Percentiles rank a stretch among this genome's conserved stretches.
Conservation (phyloP, 1,140 invertebrate genomes). For the Trachymyrmex cornetzi region DNA sequence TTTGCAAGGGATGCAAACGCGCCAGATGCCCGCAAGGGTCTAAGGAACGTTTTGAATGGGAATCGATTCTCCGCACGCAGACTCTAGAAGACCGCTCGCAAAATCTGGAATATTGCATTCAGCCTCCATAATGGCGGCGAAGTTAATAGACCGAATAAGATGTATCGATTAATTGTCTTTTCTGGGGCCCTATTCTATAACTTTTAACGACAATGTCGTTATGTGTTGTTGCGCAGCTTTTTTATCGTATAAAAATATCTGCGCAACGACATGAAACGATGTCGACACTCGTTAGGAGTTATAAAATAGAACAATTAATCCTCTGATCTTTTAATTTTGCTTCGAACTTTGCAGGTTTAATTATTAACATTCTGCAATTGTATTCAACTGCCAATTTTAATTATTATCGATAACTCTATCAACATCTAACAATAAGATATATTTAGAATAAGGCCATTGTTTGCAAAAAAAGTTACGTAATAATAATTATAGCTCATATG, state of each 20-base stretch:
- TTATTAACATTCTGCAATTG: not conserved
- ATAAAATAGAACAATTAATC: too few species aligned
- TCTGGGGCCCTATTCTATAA: too few species aligned
- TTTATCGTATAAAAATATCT: too few species aligned
- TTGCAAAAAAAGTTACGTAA: too few species aligned
- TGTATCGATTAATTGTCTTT: slow-evolving; percentile 1
- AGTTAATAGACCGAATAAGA: slow-evolving; percentile 37
- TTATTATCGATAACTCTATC: not conserved
- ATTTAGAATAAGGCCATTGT: too few species aligned
- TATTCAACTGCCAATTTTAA: not conserved
- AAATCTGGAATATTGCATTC: slow-evolving; percentile 43
- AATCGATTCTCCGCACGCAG: slow-evolving; percentile 60
- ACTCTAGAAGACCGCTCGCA: slow-evolving; percentile 12
- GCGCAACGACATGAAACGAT: too few species aligned
- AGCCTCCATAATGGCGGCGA: slow-evolving; percentile 12
- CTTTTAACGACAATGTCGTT: too few species aligned
- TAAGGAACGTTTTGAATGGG: slow-evolving; percentile 32
- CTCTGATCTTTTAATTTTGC: not conserved
- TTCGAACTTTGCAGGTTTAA: not conserved
- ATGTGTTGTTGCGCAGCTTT: too few species aligned
- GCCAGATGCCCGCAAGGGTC: slow-evolving; percentile 34
- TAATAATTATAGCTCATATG: too few species aligned
- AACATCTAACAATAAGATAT: not conserved
- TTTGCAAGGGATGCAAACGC: slow-evolving; percentile 68
- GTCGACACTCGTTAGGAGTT: too few species aligned